Conservation (phyloP, 1,140 invertebrate species). For the Formica exsecta region DNA sequence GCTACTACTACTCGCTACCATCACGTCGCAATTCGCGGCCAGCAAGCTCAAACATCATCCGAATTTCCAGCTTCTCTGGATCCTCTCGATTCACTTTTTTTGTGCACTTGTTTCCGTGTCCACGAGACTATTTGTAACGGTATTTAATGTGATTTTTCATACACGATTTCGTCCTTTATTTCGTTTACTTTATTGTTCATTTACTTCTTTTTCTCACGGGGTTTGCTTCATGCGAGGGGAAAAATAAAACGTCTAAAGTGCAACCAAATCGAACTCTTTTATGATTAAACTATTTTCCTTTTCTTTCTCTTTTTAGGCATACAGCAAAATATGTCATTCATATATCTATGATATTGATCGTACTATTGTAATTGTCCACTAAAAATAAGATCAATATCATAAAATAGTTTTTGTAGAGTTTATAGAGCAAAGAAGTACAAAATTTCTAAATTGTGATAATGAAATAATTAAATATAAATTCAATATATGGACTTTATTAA, state of each 20-base stretch:
- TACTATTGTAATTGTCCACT: neutral
- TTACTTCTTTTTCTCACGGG: neutral
- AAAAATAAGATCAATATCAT: constrained; percentile 9
- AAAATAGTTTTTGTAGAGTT: constrained; percentile 1
- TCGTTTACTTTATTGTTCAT: constrained; percentile 27
- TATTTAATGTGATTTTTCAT: constrained; percentile 58
- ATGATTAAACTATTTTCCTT: neutral
- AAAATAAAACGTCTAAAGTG: constrained; percentile 25
- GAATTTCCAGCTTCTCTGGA: constrained; percentile 53
- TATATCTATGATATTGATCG: neutral
- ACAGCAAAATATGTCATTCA: neutral
- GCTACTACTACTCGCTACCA: constrained; percentile 7
- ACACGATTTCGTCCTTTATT: constrained; percentile 51
- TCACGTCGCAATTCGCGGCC: constrained; percentile 1
- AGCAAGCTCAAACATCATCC: constrained; percentile 53
- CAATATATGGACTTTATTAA: neutral
- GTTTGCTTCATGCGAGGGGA: neutral
- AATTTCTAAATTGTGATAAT: constrained; percentile 16
- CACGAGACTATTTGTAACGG: constrained; percentile 35
- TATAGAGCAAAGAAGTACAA: neutral
- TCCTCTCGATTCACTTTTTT: constrained; percentile 8
- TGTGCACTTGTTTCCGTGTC: constrained; percentile 45
- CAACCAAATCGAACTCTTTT: constrained; percentile 29
- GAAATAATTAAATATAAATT: neutral
- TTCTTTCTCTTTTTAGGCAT: neutral